phyloP scores from a whole-genome alignment of 1,140 invertebrate genomes.

The Megalonaias nervosa region DNA sequence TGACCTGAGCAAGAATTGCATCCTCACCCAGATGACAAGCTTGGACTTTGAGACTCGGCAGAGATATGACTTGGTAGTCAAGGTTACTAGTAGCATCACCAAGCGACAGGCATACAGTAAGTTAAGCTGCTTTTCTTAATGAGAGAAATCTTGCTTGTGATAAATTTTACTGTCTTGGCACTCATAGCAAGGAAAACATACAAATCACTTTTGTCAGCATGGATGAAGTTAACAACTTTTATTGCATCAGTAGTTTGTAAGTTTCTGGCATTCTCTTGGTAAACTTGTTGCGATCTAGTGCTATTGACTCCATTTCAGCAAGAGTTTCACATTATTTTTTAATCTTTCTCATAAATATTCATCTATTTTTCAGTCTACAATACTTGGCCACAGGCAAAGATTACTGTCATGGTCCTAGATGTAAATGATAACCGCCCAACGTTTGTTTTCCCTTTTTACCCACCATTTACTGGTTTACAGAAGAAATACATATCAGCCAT shows the following conservation, averaged over 20 bases:
- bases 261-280: too few species aligned
- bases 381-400: conserved; percentile 15
- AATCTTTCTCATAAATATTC: too few species aligned
- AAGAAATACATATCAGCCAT: conserved; percentile 29
- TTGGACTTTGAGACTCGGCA: conserved; percentile 25
- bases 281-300: too few species aligned
- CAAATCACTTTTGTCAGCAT: not conserved
- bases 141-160: not conserved
- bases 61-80: conserved; percentile 5
- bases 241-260: too few species aligned
- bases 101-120: conserved; percentile 20
- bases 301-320: too few species aligned
- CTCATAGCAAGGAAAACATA: not conserved
- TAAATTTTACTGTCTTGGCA: not conserved
- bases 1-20: conserved; percentile 17
- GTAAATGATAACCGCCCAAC: conserved; percentile 27
- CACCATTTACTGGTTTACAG: conserved; percentile 9
- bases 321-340: too few species aligned
- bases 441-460: conserved; percentile 21
- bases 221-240: not conserved
- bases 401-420: conserved; percentile 18
- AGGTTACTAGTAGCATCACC: not conserved
- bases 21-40: not conserved
- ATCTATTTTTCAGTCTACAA: conserved; percentile 16
- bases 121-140: not conserved